phyloP scores from a whole-genome alignment of 2,113 vertebrate genomes.

The Ariopsis seemanni region DNA sequence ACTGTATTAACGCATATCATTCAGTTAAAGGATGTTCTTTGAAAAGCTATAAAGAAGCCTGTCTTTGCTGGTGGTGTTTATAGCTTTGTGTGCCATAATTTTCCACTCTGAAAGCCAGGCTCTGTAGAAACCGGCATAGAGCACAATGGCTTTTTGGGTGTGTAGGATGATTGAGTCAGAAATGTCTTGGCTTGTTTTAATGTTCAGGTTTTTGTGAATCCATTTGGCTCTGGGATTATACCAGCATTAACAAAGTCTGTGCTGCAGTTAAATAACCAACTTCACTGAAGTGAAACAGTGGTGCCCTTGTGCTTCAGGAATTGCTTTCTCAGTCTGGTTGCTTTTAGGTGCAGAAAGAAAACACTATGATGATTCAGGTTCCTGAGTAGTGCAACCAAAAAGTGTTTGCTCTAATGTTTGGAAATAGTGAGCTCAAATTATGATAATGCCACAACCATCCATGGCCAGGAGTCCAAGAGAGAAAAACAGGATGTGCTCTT shows the following conservation, averaged over 20 bases:
- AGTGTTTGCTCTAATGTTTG: not conserved
- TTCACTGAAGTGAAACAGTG: conserved; percentile 23
- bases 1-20: not conserved
- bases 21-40: conserved; percentile 37
- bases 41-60: conserved; percentile 25
- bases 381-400: not conserved
- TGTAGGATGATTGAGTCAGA: conserved; percentile 41
- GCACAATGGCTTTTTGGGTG: conserved; percentile 62
- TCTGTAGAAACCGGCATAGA: conserved; percentile 44
- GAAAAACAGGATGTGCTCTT: not conserved
- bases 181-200: conserved; percentile 34
- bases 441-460: not conserved
- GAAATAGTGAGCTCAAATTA: not conserved
- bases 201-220: conserved; percentile 43
- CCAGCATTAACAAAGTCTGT: conserved; percentile 22
- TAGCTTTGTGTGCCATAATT: conserved; percentile 30
- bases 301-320: conserved; percentile 3
- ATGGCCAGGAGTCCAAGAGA: not conserved
- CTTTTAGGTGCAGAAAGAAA: not conserved
- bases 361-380: not conserved
- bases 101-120: conserved; percentile 31
- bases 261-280: conserved; percentile 15
- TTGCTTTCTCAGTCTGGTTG: not conserved
- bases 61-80: conserved; percentile 27
- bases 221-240: conserved; percentile 22